Percentiles rank a stretch among this genome's conserved stretches.
These are phyloP conservation scores for Eristalis pertinax DNA, from an alignment of 2,888 invertebrate species.

Conservation along the genomic window DNA sequence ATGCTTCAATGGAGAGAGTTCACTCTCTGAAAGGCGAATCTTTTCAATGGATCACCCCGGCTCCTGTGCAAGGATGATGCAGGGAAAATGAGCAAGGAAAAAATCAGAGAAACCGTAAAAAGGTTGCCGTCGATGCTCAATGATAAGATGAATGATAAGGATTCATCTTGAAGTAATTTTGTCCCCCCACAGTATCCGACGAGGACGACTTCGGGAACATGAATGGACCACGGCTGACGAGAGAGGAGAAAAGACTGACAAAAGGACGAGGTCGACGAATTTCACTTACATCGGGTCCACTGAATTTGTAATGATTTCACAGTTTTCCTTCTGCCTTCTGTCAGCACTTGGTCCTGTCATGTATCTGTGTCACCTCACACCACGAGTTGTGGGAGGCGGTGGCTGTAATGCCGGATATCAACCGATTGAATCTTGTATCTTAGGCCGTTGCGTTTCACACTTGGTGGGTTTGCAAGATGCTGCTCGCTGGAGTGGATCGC, in stretches of 20 bases:
- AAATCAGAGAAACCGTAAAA: constrained; percentile 41
- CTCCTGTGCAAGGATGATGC: background rate
- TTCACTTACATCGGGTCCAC: constrained; percentile 44
- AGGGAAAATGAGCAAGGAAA: background rate
- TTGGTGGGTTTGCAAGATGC: constrained; percentile 44
- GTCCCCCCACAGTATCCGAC: constrained; percentile 29
- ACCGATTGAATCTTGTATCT: constrained; percentile 47
- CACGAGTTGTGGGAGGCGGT: background rate
- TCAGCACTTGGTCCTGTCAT: constrained; percentile 37
- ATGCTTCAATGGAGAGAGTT: background rate
- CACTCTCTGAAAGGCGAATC: constrained; percentile 17
- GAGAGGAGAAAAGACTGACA: background rate
- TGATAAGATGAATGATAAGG: constrained; percentile 70
- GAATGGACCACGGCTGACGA: constrained; percentile 28
- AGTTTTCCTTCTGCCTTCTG: constrained; percentile 6
- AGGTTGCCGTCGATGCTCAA: constrained; percentile 62
- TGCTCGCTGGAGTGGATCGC: constrained; percentile 46
- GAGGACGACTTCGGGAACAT: constrained; percentile 24
- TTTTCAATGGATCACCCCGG: constrained; percentile 8
- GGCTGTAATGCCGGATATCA: constrained; percentile 29
- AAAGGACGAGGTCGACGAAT: constrained; percentile 17
- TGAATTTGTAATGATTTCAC: constrained; percentile 47
- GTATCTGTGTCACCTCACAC: constrained; percentile 33
- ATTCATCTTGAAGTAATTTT: constrained; percentile 68
- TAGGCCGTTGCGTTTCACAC: constrained; percentile 52